phyloP scores from a whole-genome alignment of 1,140 invertebrate genomes.

The Bombus ignitus region DNA sequence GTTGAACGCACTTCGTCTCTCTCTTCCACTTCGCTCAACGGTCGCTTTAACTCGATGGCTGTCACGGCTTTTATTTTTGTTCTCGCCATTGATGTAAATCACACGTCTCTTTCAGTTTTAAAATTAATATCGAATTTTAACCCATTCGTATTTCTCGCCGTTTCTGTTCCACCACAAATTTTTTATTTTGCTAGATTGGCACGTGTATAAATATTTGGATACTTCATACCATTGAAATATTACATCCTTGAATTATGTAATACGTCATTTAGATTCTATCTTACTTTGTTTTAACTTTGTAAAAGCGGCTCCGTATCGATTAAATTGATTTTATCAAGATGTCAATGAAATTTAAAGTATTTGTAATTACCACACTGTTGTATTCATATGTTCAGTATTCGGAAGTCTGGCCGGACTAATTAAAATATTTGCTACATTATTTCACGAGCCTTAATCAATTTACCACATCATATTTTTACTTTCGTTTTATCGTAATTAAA shows the following conservation, averaged over 20 bases:
- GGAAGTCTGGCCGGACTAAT: not conserved
- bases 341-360: not conserved
- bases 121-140: not conserved
- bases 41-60: not conserved
- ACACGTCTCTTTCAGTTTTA: not conserved
- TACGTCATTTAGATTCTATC: not conserved
- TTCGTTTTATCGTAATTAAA: not conserved
- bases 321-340: not conserved
- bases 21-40: not conserved
- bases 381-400: accelerated
- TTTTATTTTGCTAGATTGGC: not conserved
- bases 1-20: not conserved
- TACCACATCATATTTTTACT: not conserved
- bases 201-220: not conserved
- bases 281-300: not conserved
- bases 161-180: not conserved
- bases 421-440: not conserved
- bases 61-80: conserved; percentile 2
- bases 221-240: not conserved
- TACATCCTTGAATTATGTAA: not conserved
- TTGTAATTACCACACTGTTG: no score
- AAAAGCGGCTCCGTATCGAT: not conserved
- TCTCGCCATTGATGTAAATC: not conserved
- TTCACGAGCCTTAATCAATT: not conserved
- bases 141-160: not conserved